These are phyloP conservation scores for Tetranychus truncatus DNA, from an alignment of 2,888 invertebrate genomes.

Conservation along the genomic window DNA sequence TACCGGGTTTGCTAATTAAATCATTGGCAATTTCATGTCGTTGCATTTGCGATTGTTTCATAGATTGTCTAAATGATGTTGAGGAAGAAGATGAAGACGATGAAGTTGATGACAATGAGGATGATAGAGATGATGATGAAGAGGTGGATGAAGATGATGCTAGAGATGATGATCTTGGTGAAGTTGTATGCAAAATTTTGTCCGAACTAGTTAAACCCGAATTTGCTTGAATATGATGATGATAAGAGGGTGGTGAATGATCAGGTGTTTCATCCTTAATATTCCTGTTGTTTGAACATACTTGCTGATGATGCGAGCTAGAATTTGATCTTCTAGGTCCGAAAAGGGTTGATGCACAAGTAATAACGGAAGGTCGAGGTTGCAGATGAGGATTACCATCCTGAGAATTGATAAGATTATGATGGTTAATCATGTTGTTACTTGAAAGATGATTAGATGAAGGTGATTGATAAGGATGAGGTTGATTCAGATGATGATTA, in stretches of 20 bases:
- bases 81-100: neutral
- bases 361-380: constrained; percentile 11
- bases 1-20: neutral
- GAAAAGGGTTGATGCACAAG: constrained; percentile 3
- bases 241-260: neutral
- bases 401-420: neutral
- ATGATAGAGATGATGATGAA: neutral
- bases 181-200: neutral
- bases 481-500: neutral
- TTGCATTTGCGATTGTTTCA: neutral
- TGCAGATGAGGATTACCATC: neutral
- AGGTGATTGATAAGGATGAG: neutral
- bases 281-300: neutral
- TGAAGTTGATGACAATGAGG: neutral
- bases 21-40: neutral
- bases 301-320: neutral
- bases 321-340: neutral
- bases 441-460: neutral
- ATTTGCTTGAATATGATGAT: neutral
- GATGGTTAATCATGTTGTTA: neutral
- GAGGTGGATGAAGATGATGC: neutral
- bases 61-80: neutral
- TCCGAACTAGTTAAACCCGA: neutral
- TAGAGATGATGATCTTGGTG: neutral
- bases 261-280: neutral